Percentiles rank a stretch among this genome's conserved stretches.
Conservation (phyloP, 2,797 vertebrate genomes). For the Oreonectes daqikongensis region DNA sequence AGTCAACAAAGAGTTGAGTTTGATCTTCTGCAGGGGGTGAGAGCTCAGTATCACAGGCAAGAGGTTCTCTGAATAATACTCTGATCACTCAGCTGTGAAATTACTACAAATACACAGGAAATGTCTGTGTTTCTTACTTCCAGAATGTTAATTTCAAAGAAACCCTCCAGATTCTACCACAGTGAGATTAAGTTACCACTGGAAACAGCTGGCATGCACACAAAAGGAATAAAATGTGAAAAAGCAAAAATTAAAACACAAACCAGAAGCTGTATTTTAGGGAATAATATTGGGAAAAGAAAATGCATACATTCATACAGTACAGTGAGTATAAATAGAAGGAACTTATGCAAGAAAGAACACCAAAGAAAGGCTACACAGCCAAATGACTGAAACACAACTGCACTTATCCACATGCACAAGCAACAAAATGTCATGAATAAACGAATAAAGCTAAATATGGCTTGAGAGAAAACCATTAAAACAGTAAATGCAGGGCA, state of each 20-base stretch:
- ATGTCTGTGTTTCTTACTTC: constrained; percentile 44
- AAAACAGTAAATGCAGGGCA: constrained; percentile 52
- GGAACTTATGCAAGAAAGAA: neutral
- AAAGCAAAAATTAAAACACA: constrained; percentile 50
- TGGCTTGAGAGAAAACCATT: constrained; percentile 50
- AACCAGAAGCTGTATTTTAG: constrained; percentile 27
- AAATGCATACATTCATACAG: neutral
- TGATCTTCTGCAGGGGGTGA: constrained; percentile 21
- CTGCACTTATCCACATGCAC: constrained; percentile 11
- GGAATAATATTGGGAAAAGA: constrained; percentile 34
- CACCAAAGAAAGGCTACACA: constrained; percentile 49
- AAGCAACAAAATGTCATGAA: constrained; percentile 25
- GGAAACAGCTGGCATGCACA: constrained; percentile 56
- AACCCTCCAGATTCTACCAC: constrained; percentile 56
- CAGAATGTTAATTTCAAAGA: constrained; percentile 67
- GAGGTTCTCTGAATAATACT: constrained; percentile 29
- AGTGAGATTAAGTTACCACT: constrained; percentile 57
- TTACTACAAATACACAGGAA: constrained; percentile 65
- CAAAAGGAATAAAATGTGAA: constrained; percentile 48
- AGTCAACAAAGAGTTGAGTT: neutral
- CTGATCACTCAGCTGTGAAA: constrained; percentile 67
- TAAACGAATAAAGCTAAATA: constrained; percentile 40
- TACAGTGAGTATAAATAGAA: neutral
- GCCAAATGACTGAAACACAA: constrained; percentile 31
- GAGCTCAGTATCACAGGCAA: constrained; percentile 1